Evolutionary conservation across 2,113 vertebrate species (phyloP), one percentile per base, ranked within the genome.

Genomic region (Bubo bubo): DNA sequence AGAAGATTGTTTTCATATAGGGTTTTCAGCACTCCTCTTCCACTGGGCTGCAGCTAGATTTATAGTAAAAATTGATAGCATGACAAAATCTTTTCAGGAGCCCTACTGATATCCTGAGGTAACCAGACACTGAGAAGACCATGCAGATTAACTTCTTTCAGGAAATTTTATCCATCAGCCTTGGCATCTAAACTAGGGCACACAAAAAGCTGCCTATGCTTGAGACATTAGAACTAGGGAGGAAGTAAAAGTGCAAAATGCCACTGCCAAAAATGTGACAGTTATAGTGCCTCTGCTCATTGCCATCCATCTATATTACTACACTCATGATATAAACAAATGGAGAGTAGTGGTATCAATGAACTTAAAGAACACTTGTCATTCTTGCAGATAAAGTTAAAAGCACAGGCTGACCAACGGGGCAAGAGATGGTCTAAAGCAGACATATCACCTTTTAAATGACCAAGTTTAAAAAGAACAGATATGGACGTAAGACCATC

Each of bases 51-150:
- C 21, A 45, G 12, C 15, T 73, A 70, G 50, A 45, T 68, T 72
- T 50, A 43, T 37, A 49, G 35, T 15, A 86, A 70, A 3, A 71
- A 50, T 4, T 53, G 43, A 79, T 4, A 43, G 21, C 6, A n/a
- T 1, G 1, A 12, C 39, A 82, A 85, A 95, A 79, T 82, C 34
- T 86, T 92, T 8, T 6, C 53, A 72, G 58, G 70, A 93, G 80
- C 32, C 14, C 75, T 74, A 67, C 21, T 50, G 30, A 77, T 77
- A 68, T 88, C 15, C 28, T 45, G n/a, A 49, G 5, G 21, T 92
- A 95, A 95, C 39, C 58, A 88, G 93, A 95, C n/a, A 95, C 87
- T 68, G 32, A 86, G 72, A 85, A 86, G 45, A 73, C 39, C 20
- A 64, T 16, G 34, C 8, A 70, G 85, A 93, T 91, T 92, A 93